These are phyloP conservation scores for Plectropomus leopardus DNA, from an alignment of 2,113 vertebrate species.

Conservation along the genomic window DNA sequence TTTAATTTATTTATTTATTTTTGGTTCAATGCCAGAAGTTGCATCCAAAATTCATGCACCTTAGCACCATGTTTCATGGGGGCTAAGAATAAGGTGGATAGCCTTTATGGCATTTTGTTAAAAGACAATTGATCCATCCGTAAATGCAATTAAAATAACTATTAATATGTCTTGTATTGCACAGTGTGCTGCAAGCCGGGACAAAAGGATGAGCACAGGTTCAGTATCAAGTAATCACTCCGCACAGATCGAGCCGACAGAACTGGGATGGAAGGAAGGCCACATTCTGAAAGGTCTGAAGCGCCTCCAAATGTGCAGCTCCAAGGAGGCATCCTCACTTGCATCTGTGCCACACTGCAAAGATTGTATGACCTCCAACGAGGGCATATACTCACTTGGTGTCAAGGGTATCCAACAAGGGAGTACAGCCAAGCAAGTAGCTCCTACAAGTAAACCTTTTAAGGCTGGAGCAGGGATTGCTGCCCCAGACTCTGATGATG, in stretches of 20 bases:
- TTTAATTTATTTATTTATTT: too few species aligned
- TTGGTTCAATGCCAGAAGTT: too few species aligned
- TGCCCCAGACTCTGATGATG: constrained; percentile 84
- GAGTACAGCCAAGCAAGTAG: constrained; percentile 70
- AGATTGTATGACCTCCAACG: constrained; percentile 95
- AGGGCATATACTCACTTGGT: constrained; percentile 93
- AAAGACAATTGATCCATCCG: background rate
- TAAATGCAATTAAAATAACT: constrained; percentile 20
- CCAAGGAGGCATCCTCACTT: constrained; percentile 85
- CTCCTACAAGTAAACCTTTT: constrained; percentile 66
- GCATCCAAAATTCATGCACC: too few species aligned
- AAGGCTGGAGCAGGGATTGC: constrained; percentile 57
- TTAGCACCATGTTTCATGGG: too few species aligned
- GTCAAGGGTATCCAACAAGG: constrained; percentile 82
- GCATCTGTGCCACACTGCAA: constrained; percentile 90
- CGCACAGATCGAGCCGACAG: constrained; percentile 86
- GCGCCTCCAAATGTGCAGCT: constrained; percentile 88
- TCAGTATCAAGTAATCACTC: constrained; percentile 87
- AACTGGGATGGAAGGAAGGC: constrained; percentile 91
- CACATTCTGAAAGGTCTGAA: constrained; percentile 92
- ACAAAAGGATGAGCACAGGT: constrained; percentile 89
- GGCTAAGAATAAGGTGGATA: too few species aligned
- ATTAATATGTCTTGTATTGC: constrained; percentile 52
- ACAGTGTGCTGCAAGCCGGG: constrained; percentile 87
- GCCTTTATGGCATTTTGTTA: background rate